Evolutionary conservation across 2,797 vertebrate species (phyloP).

Genomic region (Premnoplex brunnescens): DNA sequence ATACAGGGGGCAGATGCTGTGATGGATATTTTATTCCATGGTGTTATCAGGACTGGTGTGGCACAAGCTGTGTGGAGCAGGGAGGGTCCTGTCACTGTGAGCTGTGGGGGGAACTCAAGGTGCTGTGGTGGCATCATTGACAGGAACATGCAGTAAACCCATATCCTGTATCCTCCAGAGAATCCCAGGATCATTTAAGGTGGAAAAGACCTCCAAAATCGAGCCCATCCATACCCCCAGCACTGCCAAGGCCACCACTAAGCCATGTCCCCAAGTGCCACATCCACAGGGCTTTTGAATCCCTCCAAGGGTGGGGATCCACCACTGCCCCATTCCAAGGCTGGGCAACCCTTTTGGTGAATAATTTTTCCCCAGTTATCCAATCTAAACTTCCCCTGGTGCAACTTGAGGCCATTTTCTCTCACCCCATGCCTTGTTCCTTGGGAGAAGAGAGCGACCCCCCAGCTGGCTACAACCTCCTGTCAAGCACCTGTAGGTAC

Average conservation of each 20-base stretch:
- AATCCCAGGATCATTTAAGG: too few relatives aligned
- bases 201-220: not conserved
- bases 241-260: not conserved
- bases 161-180: accelerated
- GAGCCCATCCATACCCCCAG: accelerated
- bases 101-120: not conserved
- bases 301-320: not conserved
- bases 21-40: not conserved
- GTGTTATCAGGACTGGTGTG: not conserved
- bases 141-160: not conserved
- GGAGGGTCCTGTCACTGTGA: not conserved
- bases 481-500: accelerated
- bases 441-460: not conserved
- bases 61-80: accelerated
- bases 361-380: accelerated
- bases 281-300: accelerated
- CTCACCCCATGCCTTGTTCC: not conserved
- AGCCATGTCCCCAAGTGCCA: accelerated
- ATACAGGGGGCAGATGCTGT: accelerated
- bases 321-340: not conserved
- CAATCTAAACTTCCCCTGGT: not conserved
- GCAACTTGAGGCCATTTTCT: not conserved
- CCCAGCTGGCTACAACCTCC: not conserved
- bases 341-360: too few relatives aligned
- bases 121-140: accelerated